Base-by-base conservation (phyloP, 2,113 vertebrate genomes). In the Stigmatopora argus region DNA sequence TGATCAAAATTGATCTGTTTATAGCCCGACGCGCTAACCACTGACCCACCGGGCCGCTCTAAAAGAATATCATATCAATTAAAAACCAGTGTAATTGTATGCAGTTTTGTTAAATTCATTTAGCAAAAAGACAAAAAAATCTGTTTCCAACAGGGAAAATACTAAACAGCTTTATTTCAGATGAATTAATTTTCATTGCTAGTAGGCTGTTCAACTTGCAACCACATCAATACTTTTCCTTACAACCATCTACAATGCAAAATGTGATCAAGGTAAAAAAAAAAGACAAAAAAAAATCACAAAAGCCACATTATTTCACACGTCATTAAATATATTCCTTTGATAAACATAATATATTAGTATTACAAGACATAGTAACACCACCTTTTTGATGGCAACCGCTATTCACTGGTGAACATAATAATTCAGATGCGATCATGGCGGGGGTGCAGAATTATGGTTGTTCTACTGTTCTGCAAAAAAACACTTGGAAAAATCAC, bases 261-360 rank as follows among this genome's bases (percentile, higher is more conserved):
- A 80, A 73, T 55, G 58, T 47, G 67, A 77, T 66, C 60, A 66
- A 75, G 74, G 23, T 59, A 64, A 23, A 56, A 67, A 71, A 65
- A 64, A 77, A 68, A 64, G 77, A 78, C 70, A 72, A 62, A 47
- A 23, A 82, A 81, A 80, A 82, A 83, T 64, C 92, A 91, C 89
- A 90, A 92, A 86, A 92, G 92, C 89, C 92, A 94, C 93, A 93
- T 91, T 87, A 91, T 86, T 91, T 90, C 90, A 91, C 87, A 86
- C 92, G 92, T 94, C 92, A 96, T 97, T 97, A 98, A 98, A 98
- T 98, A 98, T 96, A 95, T 96, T 96, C 95, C 95, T 96, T 96
- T 97, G 93, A 97, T 95, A 95, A 95, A 94, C 93, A 93, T 94
- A 95, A 98, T 98, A 97, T 97, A 97, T 97, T 98, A 98, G 96